Evolutionary conservation across 1,140 invertebrate species (phyloP).

Genomic region (Lordiphosa stackelbergi): DNA sequence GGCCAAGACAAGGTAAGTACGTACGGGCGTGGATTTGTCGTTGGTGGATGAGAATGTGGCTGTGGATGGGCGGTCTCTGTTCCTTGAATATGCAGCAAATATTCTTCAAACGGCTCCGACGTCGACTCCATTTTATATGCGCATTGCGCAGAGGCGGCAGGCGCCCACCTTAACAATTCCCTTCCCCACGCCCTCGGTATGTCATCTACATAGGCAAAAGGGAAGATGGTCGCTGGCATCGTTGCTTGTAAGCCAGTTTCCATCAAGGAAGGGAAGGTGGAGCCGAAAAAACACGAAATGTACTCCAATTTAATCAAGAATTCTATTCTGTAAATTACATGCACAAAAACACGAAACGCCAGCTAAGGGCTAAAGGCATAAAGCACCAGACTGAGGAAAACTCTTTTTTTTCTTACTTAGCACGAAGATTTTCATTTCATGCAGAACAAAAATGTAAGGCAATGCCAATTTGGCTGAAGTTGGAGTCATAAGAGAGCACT

Average conservation of each 20-base stretch:
- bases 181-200: neutral
- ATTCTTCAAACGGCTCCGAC: conserved; percentile 58
- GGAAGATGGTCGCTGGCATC: conserved; percentile 36
- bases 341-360: conserved; percentile 59
- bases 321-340: conserved; percentile 74
- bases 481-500: conserved; percentile 16
- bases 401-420: conserved; percentile 4
- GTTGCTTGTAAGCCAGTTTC: conserved; percentile 44
- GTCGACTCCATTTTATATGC: conserved; percentile 57
- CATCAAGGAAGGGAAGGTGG: neutral
- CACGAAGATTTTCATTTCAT: conserved; percentile 62
- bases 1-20: conserved; percentile 21
- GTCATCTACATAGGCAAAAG: conserved; percentile 49
- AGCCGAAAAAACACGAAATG: conserved; percentile 52
- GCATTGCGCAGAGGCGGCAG: conserved; percentile 20
- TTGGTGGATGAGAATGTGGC: conserved; percentile 17
- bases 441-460: conserved; percentile 39
- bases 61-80: conserved; percentile 4
- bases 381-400: neutral
- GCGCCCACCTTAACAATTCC: conserved; percentile 44
- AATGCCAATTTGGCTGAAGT: conserved; percentile 35
- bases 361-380: conserved; percentile 21
- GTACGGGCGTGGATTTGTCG: conserved; percentile 43
- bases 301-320: conserved; percentile 75
- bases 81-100: conserved; percentile 72